Evolutionary conservation across 2,888 invertebrate species (phyloP).

Genomic region (Hemaris fuciformis): DNA sequence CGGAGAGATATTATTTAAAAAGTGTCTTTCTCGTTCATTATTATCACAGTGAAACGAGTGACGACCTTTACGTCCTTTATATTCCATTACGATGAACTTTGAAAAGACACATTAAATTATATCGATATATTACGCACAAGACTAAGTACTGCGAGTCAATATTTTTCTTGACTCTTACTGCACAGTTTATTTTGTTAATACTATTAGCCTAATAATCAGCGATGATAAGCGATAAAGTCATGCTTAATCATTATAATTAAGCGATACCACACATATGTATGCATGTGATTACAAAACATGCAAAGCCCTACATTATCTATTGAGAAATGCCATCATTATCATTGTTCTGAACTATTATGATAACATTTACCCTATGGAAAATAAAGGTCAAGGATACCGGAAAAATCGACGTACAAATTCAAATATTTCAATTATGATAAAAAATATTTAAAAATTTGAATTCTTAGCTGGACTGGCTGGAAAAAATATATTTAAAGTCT

Average conservation of each 20-base stretch:
- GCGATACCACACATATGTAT: neutral
- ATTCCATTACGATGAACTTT: neutral
- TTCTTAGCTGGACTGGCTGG: too few species aligned
- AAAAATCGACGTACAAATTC: too few species aligned
- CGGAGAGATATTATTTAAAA: neutral
- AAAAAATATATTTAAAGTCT: too few species aligned
- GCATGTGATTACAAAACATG: neutral
- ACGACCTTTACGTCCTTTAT: neutral
- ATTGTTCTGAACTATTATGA: neutral
- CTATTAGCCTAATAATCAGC: neutral
- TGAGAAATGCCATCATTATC: slow-evolving; percentile 7
- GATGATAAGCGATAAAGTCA: slow-evolving; percentile 5
- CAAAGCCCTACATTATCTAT: slow-evolving; percentile 8
- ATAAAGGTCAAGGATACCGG: neutral
- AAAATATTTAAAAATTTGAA: too few species aligned
- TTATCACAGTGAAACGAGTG: slow-evolving; percentile 7
- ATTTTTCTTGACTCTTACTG: neutral
- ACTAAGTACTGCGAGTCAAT: neutral
- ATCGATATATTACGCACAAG: neutral
- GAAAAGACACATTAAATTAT: neutral
- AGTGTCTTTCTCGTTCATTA: neutral
- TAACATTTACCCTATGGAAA: neutral
- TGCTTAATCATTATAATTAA: slow-evolving; percentile 9
- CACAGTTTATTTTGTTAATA: neutral
- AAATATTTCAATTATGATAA: too few species aligned